Evolutionary conservation across 2,888 invertebrate genomes (phyloP).

Genomic region (Andrena dorsata): DNA sequence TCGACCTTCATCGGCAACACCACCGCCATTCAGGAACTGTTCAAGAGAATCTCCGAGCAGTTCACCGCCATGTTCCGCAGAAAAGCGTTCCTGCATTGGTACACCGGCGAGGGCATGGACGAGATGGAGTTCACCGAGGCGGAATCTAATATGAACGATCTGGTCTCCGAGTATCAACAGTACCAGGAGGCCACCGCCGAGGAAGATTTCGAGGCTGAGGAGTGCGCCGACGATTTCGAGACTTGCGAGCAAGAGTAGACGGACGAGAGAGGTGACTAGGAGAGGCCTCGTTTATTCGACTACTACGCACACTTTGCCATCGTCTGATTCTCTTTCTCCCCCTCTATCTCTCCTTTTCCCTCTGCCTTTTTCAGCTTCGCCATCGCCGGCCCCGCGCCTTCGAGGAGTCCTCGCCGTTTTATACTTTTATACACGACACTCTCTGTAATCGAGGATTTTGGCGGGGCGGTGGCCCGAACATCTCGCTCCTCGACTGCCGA

Average conservation of each 20-base stretch:
- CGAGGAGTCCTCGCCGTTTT: constrained; percentile 41
- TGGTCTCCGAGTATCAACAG: constrained; percentile 98
- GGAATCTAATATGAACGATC: constrained; percentile 97
- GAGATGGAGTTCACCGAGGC: constrained; percentile 99
- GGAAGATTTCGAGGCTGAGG: constrained; percentile 94
- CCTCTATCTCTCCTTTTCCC: background rate
- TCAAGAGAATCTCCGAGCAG: constrained; percentile 95
- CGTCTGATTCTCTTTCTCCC: no score
- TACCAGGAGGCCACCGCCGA: constrained; percentile 97
- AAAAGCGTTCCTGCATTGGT: constrained; percentile 99
- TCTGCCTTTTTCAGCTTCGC: background rate
- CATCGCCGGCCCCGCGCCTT: background rate
- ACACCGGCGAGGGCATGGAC: constrained; percentile 99
- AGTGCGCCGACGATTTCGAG: constrained; percentile 87
- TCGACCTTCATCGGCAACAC: constrained; percentile 96
- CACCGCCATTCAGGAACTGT: constrained; percentile 95
- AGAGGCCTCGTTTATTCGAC: no score
- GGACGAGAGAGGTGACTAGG: background rate
- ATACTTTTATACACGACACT: constrained; percentile 58
- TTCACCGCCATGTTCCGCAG: constrained; percentile 98
- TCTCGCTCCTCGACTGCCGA: background rate
- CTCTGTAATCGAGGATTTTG: constrained; percentile 19
- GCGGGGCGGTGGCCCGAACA: background rate
- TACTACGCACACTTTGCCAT: background rate
- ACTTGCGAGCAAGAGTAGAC: constrained; percentile 81